Base-by-base conservation (phyloP, 2,888 invertebrate genomes). In the Hypolimnas misippus region DNA sequence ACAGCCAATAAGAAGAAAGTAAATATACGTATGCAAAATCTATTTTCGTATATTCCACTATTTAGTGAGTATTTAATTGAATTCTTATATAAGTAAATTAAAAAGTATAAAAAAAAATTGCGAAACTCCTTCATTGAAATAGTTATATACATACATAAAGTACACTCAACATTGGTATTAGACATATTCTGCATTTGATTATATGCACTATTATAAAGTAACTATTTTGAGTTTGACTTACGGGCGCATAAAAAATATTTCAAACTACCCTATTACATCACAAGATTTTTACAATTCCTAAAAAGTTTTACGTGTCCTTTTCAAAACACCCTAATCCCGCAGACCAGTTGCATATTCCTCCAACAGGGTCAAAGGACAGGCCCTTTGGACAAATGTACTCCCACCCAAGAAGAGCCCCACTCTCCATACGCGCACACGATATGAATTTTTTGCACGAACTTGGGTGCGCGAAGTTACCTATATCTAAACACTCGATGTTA, bases 401-500 rank as follows among this genome's bases (percentile, higher is more conserved):
- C 95, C 97, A 97, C 7, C 97, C 97, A 0, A 96, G 87, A 1
- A 97, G 94, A 14, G 94, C 94, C 12, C 95, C 96, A 76, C 94
- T 95, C 70, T 97, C 96, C 92, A 96, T 85, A 49, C 89, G 82
- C 0, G 97, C 97, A 84, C 98, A 98, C 17, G 96, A 97, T 74
- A 98, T 97, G 83, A 98, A 98, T 86, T 97, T 97, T 85, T 95
- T 96, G 84, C 98, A 98, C 0, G 97, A 97, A 14, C 95, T 93
- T 1, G 98, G 98, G 89, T 98, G 98, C 0, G 97, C 96, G 87
- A 97, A 98, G 83, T 96, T 97, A 40, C 98, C 98, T 73, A 96
- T 96, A 83, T 98, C 97, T 62, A 97, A 87, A 79, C 98, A 98
- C 72, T 96, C 95, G 71, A 98, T 95, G 57, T 94, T 93, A 31